Evolutionary conservation across 2,797 vertebrate species (phyloP), one percentile per base, ranked within the genome.

Genomic region (Falco novaeseelandiae): DNA sequence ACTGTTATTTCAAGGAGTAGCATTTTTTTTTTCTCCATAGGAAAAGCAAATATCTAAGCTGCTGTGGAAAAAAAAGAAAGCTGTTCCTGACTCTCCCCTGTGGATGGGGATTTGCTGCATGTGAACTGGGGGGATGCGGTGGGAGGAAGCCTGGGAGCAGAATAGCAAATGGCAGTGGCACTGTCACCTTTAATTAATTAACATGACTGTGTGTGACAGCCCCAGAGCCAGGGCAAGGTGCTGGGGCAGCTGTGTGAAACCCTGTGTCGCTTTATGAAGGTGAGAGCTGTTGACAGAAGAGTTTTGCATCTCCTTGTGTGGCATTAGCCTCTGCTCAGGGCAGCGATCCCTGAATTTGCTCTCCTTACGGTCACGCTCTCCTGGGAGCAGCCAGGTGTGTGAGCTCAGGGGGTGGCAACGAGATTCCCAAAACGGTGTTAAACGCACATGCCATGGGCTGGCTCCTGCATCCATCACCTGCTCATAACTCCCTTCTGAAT

Each of bases 11-110:
- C 80, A 90, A 92, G 78, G 85, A 94, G 49, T 65, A 54, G 52
- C 88, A 20, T 77, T 70, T 7, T 25, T 69, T 88, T 81, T 78
- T 62, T 26, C 52, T 86, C 73, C 30, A 3, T 27, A 82, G 66
- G 77, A 95, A 96, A 94, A 90, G 83, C 90, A 95, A 96, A 95
- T 91, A 90, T 82, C 54, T 46, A 84, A 90, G 58, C 48, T 38
- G 18, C 61, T 0, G 9, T 4, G 46, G 72, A 1, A 17, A 63
- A 58, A 29, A 38, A 57, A 52, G 51, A 54, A 17, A 9, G 5
- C 9, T 2, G 0, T 52, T 95, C 48, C 40, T 15, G 8, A 23
- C 36, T 44, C 20, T 91, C 48, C 38, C 18, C 27, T 11, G 29
- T 7, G 83, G 26, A 79, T 46, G 54, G 55, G 20, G 66, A 32